phyloP scores from a whole-genome alignment of 2,888 invertebrate genomes.

The Ectemnius continuus region DNA sequence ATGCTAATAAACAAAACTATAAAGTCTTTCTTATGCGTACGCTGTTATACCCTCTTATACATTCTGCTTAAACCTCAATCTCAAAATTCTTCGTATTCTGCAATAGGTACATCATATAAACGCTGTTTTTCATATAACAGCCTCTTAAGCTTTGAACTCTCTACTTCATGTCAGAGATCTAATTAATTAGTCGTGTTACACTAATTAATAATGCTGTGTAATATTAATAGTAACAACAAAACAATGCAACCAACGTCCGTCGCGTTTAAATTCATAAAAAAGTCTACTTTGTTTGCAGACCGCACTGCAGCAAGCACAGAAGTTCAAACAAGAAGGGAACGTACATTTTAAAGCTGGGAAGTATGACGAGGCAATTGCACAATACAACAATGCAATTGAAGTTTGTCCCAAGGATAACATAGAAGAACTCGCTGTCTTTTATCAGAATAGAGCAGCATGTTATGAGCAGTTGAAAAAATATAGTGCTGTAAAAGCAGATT shows the following conservation, averaged over 20 bases:
- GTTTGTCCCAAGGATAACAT: conserved; percentile 87
- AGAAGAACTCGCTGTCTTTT: conserved; percentile 91
- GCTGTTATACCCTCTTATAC: background rate
- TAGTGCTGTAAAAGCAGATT: conserved; percentile 91
- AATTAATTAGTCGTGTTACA: too few relatives aligned
- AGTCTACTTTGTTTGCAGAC: conserved; percentile 73
- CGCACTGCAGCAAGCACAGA: conserved; percentile 86
- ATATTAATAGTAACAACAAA: too few relatives aligned
- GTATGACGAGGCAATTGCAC: conserved; percentile 92
- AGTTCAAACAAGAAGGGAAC: conserved; percentile 93
- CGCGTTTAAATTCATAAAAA: background rate
- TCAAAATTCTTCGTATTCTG: too few relatives aligned
- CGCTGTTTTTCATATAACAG: too few relatives aligned
- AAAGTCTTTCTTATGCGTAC: background rate
- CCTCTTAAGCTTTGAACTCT: too few relatives aligned
- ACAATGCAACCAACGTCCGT: too few relatives aligned
- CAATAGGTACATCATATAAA: too few relatives aligned
- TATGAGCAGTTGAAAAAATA: conserved; percentile 94
- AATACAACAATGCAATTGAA: conserved; percentile 96
- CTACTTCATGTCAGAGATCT: too few relatives aligned
- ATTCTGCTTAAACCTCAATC: background rate
- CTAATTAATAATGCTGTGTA: too few relatives aligned
- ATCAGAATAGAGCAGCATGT: conserved; percentile 97
- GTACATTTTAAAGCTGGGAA: conserved; percentile 90
- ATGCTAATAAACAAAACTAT: background rate